Evolutionary conservation across 1,140 invertebrate species (phyloP), one percentile per base, ranked within the genome.

Genomic region (Ooceraea biroi): DNA sequence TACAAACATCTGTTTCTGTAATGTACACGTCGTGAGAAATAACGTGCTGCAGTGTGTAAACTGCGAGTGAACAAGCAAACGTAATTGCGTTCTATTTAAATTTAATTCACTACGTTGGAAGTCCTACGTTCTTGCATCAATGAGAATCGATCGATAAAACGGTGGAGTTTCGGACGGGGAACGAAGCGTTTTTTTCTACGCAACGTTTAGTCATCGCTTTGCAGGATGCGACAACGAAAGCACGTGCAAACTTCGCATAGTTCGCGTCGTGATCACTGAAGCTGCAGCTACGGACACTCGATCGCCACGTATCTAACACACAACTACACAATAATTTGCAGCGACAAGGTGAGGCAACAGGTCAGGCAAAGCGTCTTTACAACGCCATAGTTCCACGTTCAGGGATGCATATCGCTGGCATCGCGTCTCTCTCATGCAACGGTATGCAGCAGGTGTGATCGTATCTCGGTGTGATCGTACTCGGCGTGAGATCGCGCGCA

Each of bases 371-470:
- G n/a, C 58, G 19, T n/a, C 30, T 50, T 25, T 50, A 46, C 46
- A 44, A 44, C 65, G 48, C 48, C 19, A 71, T 19, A 57, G 66
- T 57, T 44, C 48, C 58, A 30, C 55, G 57, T 27, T 5, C n/a
- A 11, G 5, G n/a, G 12, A 12, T 17, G 30, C 36, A 36, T 52
- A 73, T 73, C 52, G 71, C 71, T 57, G 50, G 58, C 58, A 50
- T 63, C 73, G 27, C 73, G 73, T 65, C 25, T 76, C 58, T 76
- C 44, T 65, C 73, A 77, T 77, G 73, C 73, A 77, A 77, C 11
- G 52, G 10, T 57, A 57, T 8, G 36, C 36, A 7, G 36, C 36
- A 7, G 19, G 25, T 61, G 27, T 65, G 46, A 76, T 65, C 25
- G n/a, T 41, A 65, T 66, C 63, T 66, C 19, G 41, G 63, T 69